Conservation (phyloP, 2,888 invertebrate species). For the Caenorhabditis sinica region DNA sequence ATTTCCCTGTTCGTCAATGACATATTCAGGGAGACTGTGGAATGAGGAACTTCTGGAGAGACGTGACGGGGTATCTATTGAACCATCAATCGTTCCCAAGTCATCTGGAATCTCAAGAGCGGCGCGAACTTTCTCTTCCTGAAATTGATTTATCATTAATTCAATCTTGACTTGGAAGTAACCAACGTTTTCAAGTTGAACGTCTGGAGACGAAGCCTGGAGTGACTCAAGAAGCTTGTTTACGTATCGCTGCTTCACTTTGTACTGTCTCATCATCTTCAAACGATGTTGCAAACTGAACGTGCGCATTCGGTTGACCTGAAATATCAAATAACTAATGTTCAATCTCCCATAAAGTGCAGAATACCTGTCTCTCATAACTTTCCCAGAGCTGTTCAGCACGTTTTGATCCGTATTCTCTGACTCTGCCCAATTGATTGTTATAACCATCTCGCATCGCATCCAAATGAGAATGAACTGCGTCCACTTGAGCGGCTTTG, state of each 20-base stretch:
- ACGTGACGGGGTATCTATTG: conserved; percentile 47
- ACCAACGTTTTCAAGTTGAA: conserved; percentile 73
- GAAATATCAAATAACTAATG: not conserved
- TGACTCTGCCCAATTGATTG: conserved; percentile 75
- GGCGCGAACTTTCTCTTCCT: conserved; percentile 80
- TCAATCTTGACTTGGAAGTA: not conserved
- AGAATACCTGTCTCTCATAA: conserved; percentile 92
- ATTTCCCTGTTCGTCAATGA: conserved; percentile 78
- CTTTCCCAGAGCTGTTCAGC: conserved; percentile 92
- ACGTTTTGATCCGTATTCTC: conserved; percentile 87
- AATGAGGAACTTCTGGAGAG: conserved; percentile 79
- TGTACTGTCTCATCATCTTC: conserved; percentile 83
- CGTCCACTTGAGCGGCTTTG: conserved; percentile 80
- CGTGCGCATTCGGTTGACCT: conserved; percentile 82
- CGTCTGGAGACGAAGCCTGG: conserved; percentile 75
- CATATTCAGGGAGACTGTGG: conserved; percentile 82
- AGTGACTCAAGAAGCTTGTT: conserved; percentile 82
- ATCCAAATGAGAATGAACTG: conserved; percentile 80
- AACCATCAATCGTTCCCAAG: conserved; percentile 52
- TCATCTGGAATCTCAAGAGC: conserved; percentile 78
- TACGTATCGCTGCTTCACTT: conserved; percentile 80
- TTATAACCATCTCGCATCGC: conserved; percentile 81
- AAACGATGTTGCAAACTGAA: conserved; percentile 83
- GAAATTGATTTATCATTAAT: conserved; percentile 27
- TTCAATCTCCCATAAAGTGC: too few species aligned